Percentiles rank a stretch among this genome's conserved stretches.
phyloP scores from a whole-genome alignment of 1,140 invertebrate genomes.

The Lysiphlebus fabarum region DNA sequence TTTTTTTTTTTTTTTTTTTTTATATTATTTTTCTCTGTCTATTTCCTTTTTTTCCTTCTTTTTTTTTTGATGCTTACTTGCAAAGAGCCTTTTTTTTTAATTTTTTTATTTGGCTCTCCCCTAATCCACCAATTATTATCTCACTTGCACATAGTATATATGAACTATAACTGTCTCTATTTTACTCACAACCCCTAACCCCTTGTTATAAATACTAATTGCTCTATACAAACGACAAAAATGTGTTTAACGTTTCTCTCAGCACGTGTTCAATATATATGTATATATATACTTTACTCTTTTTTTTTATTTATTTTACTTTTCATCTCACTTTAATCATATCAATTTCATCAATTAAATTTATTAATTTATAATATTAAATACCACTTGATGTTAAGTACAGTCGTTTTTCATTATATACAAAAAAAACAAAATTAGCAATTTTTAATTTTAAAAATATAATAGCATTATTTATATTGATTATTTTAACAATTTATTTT shows the following conservation, averaged over 20 bases:
- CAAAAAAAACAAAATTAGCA: too few species aligned
- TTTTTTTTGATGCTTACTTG: conserved; percentile 19
- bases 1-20: conserved; percentile 28
- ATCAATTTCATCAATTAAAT: not conserved
- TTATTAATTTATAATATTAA: too few species aligned
- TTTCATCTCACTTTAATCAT: conserved; percentile 17
- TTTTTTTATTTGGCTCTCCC: conserved; percentile 23
- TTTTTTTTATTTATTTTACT: conserved; percentile 15
- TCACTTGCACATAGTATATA: too few species aligned
- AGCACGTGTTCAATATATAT: conserved; percentile 34
- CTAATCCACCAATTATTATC: conserved; percentile 15
- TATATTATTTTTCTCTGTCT: conserved; percentile 19
- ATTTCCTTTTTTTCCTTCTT: conserved; percentile 17
- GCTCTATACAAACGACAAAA: conserved; percentile 43
- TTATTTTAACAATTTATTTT: too few species aligned
- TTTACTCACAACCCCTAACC: too few species aligned
- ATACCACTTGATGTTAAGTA: too few species aligned
- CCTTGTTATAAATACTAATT: conserved; percentile 50
- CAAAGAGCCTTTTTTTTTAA: conserved; percentile 9
- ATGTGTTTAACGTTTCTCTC: conserved; percentile 42
- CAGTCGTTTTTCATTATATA: too few species aligned
- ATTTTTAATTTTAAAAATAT: too few species aligned
- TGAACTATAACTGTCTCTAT: too few species aligned
- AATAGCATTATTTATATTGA: too few species aligned
- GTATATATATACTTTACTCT: conserved; percentile 4